A percentile compares a stretch with the other conserved stretches of the same genome.
Conservation (phyloP, 1,140 invertebrate genomes). For the Euwallacea fornicatus region DNA sequence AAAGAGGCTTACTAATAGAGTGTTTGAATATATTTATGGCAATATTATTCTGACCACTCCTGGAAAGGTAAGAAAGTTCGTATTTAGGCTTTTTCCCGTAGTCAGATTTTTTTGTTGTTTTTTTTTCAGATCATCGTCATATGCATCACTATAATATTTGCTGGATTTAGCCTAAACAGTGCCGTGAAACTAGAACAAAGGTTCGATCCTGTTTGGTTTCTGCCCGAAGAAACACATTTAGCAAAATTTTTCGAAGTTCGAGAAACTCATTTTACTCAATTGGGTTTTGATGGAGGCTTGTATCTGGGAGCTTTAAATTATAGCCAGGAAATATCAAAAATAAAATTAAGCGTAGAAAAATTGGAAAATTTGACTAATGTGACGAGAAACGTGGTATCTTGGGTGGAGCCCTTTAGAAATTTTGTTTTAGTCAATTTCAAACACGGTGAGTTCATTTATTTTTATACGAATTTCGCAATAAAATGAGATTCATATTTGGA, state of each 20-base stretch:
- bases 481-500: neutral
- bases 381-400: slow-evolving; percentile 61
- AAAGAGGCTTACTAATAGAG: slow-evolving; percentile 55
- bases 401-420: slow-evolving; percentile 64
- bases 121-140: slow-evolving; percentile 58
- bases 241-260: slow-evolving; percentile 61
- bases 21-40: slow-evolving; percentile 61
- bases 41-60: slow-evolving; percentile 60
- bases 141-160: slow-evolving; percentile 60
- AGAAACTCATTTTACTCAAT: slow-evolving; percentile 63
- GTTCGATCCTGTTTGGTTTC: slow-evolving; percentile 79
- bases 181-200: slow-evolving; percentile 67
- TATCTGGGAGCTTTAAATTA: slow-evolving; percentile 72
- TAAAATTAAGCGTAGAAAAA: slow-evolving; percentile 59
- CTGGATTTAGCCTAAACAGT: slow-evolving; percentile 64
- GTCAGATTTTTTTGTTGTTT: neutral
- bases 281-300: slow-evolving; percentile 66
- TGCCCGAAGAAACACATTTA: slow-evolving; percentile 71
- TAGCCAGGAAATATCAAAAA: slow-evolving; percentile 62
- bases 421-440: slow-evolving; percentile 57
- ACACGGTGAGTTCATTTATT: slow-evolving; percentile 45
- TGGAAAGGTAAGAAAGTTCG: slow-evolving; percentile 58
- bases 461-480: neutral
- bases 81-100: slow-evolving; percentile 5
- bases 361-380: slow-evolving; percentile 60